A percentile compares a stretch with the other conserved stretches of the same genome.
Conservation (phyloP, 2,888 invertebrate genomes). For the Anorthoa munda region DNA sequence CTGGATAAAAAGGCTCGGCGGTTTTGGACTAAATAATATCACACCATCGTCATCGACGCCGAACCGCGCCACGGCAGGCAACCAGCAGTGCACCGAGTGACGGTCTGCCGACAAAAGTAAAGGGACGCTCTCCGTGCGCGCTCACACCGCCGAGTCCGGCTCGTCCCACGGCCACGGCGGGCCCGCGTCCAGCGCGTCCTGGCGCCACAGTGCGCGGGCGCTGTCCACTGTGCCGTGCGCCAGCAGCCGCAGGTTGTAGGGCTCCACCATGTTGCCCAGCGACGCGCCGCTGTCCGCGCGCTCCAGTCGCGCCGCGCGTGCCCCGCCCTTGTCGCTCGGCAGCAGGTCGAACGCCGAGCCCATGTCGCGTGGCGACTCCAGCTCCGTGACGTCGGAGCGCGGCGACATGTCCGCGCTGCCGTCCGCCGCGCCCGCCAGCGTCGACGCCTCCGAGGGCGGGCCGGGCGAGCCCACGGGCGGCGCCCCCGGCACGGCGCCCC, state of each 20-base stretch:
- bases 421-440: slow-evolving; percentile 72
- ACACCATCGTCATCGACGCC: slow-evolving; percentile 34
- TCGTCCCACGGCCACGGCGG: slow-evolving; percentile 90
- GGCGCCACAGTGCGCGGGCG: slow-evolving; percentile 86
- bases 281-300: slow-evolving; percentile 79
- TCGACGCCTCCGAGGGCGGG: slow-evolving; percentile 66
- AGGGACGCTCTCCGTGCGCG: neutral
- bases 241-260: slow-evolving; percentile 87
- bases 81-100: slow-evolving; percentile 3
- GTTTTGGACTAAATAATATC: slow-evolving; percentile 47
- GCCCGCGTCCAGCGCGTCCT: slow-evolving; percentile 87
- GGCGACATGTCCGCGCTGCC: slow-evolving; percentile 81
- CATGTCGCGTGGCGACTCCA: slow-evolving; percentile 81
- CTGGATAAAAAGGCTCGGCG: slow-evolving; percentile 52
- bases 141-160: slow-evolving; percentile 88
- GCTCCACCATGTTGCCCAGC: slow-evolving; percentile 84
- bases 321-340: slow-evolving; percentile 74
- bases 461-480: slow-evolving; percentile 59
- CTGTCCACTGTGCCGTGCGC: slow-evolving; percentile 80
- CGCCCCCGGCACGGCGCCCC: slow-evolving; percentile 51
- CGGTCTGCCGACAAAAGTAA: slow-evolving; percentile 24
- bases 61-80: slow-evolving; percentile 18
- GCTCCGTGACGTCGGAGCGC: slow-evolving; percentile 84
- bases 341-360: slow-evolving; percentile 78
- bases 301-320: slow-evolving; percentile 49